A percentile compares a stretch with the other conserved stretches of the same genome.
These are phyloP conservation scores for Pelagia noctiluca DNA, from an alignment of 30 jellyfish, hydroid and myxozoan species.

Conservation along the genomic window DNA sequence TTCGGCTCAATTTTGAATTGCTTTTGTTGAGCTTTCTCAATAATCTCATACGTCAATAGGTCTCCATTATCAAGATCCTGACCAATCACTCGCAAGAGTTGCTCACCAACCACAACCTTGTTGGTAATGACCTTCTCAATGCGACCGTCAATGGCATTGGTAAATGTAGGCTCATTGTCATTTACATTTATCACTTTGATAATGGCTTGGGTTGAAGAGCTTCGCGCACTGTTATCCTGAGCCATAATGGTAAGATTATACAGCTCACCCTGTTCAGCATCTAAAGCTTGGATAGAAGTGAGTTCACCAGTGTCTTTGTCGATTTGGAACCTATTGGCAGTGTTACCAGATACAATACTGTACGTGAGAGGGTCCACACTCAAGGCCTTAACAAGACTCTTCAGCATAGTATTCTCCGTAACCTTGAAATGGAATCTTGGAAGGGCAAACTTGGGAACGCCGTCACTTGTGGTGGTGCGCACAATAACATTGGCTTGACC, in stretches of 20 bases:
- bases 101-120: constrained; percentile 65
- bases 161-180: constrained; percentile 86
- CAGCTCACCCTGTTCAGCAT: constrained; percentile 84
- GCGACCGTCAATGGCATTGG: constrained; percentile 74
- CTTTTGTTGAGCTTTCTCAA: constrained; percentile 58
- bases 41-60: constrained; percentile 70
- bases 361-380: constrained; percentile 90
- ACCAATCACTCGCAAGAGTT: constrained; percentile 75
- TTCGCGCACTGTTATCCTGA: constrained; percentile 89
- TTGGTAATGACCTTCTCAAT: constrained; percentile 85
- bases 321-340: constrained; percentile 61
- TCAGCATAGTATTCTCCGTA: constrained; percentile 61
- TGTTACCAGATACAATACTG: constrained; percentile 75
- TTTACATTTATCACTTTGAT: constrained; percentile 71
- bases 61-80: constrained; percentile 89
- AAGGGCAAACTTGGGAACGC: constrained; percentile 89
- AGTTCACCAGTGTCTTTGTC: constrained; percentile 67
- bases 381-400: constrained; percentile 84
- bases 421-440: constrained; percentile 69
- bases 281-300: constrained; percentile 68
- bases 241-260: constrained; percentile 79
- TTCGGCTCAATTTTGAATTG: constrained; percentile 74
- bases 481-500: constrained; percentile 84
- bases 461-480: constrained; percentile 76
- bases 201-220: constrained; percentile 72